Evolutionary conservation across 1,140 invertebrate species (phyloP), one percentile per base, ranked within the genome.

Genomic region (Panulirus ornatus): DNA sequence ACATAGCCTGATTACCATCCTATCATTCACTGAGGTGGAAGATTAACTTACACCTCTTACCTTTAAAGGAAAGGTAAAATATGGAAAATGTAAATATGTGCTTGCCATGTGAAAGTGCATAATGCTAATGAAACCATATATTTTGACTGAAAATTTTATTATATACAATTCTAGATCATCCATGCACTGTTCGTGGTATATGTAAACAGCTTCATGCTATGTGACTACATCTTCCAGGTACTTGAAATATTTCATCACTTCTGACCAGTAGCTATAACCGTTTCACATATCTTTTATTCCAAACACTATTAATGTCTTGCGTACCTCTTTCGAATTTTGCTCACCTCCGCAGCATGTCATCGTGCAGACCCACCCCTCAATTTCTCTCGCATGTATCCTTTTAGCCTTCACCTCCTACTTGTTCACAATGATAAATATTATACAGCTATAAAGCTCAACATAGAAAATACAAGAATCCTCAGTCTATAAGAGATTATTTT

Each of bases 141-240:
- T 66, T 66, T 30, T 27, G n/a, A 34, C 58, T 66, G 30, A 66
- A 30, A 66, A 8, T 66, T 66, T 66, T 66, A 66, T 66, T 66
- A 66, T 66, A 30, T 66, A 66, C 58, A 66, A 2, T 66, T n/a
- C 58, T 66, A 66, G n/a, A 30, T 66, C 58, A 66, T 66, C 58
- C 58, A 66, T 66, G n/a, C n/a, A 30, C 58, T 66, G 58, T 66
- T 27, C 30, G n/a, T 66, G 58, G 58, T 11, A n/a, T 66, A 30
- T 6, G 22, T 16, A 66, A 66, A 30, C 58, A 66, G 2, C 58
- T 66, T 66, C n/a, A 66, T 66, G n/a, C n/a, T 66, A 5, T 2
- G 5, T 22, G n/a, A 2, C n/a, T 30, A 30, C 6, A 22, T 66
- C 30, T 66, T 66, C 27, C 58, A 66, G 58, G 58, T 66, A 30